Base-by-base conservation (phyloP, 2,797 vertebrate genomes). In the Acipenser oxyrinchus region DNA sequence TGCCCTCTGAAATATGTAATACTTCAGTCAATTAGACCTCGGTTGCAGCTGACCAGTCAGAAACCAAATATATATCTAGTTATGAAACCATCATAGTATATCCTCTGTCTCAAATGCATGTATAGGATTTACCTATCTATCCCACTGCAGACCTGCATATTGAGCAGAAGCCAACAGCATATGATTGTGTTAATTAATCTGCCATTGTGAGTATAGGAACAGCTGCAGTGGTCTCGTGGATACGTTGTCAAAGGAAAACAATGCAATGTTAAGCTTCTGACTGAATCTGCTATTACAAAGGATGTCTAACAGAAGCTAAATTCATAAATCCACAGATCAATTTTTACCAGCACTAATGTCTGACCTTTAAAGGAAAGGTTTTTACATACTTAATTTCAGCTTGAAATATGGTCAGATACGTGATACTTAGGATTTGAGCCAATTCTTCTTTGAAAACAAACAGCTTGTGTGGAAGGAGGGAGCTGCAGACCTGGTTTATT, bases 151-250 rank as follows among this genome's bases (percentile, higher is more conserved):
- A 96, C 95, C 94, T 93, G 93, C 89, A 89, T 92, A 92, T 93
- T 99, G 95, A 99, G 94, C 90, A 87, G 75, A 83, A 94, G 96
- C 95, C 95, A 99, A 92, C 88, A 90, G 92, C 94, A 91, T 92
- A 95, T 92, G 95, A 96, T 93, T 97, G 94, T 97, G 96, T 97
- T 99, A 96, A 98, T 98, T 99, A 98, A 99, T 97, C 96, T 97
- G 95, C 95, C 95, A 96, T 98, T 97, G 95, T 97, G 92, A 94
- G 92, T 92, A 84, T 86, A 91, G 93, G 92, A 94, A 93, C 96
- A 97, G 95, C 95, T 97, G 95, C 94, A 91, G 88, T 86, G 90
- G 93, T 93, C 94, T 94, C 90, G 90, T 88, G 92, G 92, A 92
- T 92, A 91, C 91, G 92, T 94, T 93, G 95, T 97, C 95, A 97